Evolutionary conservation across 1,140 invertebrate genomes (phyloP), one percentile per base, ranked within the genome.

Genomic region (Drosophila pseudoobscura): DNA sequence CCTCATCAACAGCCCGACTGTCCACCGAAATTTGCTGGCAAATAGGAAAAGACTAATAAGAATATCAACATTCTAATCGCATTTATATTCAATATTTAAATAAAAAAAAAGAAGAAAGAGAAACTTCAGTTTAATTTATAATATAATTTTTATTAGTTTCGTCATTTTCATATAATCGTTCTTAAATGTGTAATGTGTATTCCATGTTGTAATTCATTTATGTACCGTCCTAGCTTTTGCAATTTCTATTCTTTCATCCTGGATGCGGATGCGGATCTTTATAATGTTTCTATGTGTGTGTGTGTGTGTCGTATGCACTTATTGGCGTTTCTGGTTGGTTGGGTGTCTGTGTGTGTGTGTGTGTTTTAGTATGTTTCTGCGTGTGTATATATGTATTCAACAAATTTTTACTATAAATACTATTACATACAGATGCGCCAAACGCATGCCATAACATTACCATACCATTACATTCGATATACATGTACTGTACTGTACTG

Each of bases 1-100:
- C 96, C 97, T 9, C 95, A 95, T 60, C 94, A 94, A 75, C 97
- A 99, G 92, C 96, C 96, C 2, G 98, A 99, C 92, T 97, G 96
- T 92, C 96, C 96, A 9, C 95, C 95, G 6, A 95, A 92, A 94
- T 93, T 75, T 94, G 94, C 74, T 95, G 96, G 92, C 94, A 94
- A 93, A 80, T 78, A 65, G 35, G 35, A 39, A 39, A 39, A 13
- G 3, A 4, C 3, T 4, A 39, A 13, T 13, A 2, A 5, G 3
- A 39, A 47, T 53, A 79, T 50, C 35, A 54, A 26, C 45, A 22
- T 53, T 53, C n/a, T 2, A 8, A 7, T 44, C 46, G 50, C 58
- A 56, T 76, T 63, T 66, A 50, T 20, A 39, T 22, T 4, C 1
- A 4, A 17, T 41, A 13, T 24, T 17, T 52, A 2, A 15, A 22